Percentiles rank a stretch among this genome's conserved stretches.
Evolutionary conservation across 2,113 vertebrate genomes (phyloP).

Genomic region (Caloenas nicobarica): DNA sequence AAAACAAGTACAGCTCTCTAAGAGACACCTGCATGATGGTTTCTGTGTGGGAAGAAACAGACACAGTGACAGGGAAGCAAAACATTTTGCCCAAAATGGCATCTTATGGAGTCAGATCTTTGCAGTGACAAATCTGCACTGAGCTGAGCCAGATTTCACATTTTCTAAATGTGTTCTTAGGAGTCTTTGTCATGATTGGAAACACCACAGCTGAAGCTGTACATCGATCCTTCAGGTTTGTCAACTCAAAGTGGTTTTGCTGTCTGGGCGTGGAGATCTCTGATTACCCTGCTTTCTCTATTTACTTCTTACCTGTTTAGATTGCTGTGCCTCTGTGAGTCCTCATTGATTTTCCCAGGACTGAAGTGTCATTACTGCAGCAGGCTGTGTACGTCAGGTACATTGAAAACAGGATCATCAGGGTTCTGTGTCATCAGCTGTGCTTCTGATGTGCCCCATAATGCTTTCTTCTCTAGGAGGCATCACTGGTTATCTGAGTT

Average conservation of each 20-base stretch:
- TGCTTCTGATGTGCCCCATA: neutral
- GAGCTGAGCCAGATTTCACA: constrained; percentile 16
- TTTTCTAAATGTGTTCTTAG: constrained; percentile 22
- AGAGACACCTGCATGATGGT: constrained; percentile 47
- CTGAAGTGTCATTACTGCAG: neutral
- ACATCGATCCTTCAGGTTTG: neutral
- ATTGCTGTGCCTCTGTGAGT: neutral
- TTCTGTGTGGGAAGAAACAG: constrained; percentile 62
- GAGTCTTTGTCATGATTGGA: neutral
- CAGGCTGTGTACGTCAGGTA: neutral
- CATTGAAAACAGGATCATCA: neutral
- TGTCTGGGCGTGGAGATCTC: neutral
- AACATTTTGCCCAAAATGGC: constrained; percentile 32
- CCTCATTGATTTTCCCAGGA: neutral
- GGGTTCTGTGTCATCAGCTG: neutral
- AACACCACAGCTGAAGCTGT: neutral
- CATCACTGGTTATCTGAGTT: neutral
- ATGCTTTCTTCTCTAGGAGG: neutral
- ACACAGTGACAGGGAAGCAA: constrained; percentile 33
- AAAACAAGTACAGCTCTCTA: constrained; percentile 41
- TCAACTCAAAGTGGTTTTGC: neutral
- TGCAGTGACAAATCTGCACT: constrained; percentile 12
- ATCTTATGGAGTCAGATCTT: constrained; percentile 32
- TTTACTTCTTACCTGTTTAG: constrained; percentile 16
- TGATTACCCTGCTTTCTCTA: neutral